A percentile compares a stretch with the other conserved stretches of the same genome.
phyloP scores from a whole-genome alignment of 2,113 vertebrate genomes.

The Notothenia rossii region DNA sequence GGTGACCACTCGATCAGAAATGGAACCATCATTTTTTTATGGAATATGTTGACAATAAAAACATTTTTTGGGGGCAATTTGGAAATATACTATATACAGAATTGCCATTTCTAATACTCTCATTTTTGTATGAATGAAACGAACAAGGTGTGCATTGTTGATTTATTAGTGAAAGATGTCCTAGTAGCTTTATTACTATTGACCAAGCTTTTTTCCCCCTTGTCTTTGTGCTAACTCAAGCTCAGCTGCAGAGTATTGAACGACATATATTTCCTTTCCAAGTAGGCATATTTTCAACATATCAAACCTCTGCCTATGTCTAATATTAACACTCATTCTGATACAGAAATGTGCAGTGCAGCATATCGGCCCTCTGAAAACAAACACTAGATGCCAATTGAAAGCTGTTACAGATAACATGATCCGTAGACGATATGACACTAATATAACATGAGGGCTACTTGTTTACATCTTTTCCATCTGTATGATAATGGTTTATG shows the following conservation, averaged over 20 bases:
- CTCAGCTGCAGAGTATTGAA: neutral
- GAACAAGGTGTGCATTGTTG: neutral
- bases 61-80: neutral
- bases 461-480: constrained; percentile 54
- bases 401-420: constrained; percentile 20
- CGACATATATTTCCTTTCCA: neutral
- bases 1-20: neutral
- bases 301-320: neutral
- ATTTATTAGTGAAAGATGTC: neutral
- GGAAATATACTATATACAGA: neutral
- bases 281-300: neutral
- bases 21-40: neutral
- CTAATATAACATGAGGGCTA: constrained; percentile 51
- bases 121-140: neutral
- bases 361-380: neutral
- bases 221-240: neutral
- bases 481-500: constrained; percentile 61
- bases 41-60: neutral
- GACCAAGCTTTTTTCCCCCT: neutral
- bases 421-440: constrained; percentile 30
- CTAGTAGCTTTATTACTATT: neutral
- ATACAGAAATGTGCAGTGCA: neutral
- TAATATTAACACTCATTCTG: constrained; percentile 1
- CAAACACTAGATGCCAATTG: constrained; percentile 17
- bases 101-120: neutral